These are phyloP conservation scores for Stegastes partitus DNA, from an alignment of 2,113 vertebrate genomes.

Conservation along the genomic window DNA sequence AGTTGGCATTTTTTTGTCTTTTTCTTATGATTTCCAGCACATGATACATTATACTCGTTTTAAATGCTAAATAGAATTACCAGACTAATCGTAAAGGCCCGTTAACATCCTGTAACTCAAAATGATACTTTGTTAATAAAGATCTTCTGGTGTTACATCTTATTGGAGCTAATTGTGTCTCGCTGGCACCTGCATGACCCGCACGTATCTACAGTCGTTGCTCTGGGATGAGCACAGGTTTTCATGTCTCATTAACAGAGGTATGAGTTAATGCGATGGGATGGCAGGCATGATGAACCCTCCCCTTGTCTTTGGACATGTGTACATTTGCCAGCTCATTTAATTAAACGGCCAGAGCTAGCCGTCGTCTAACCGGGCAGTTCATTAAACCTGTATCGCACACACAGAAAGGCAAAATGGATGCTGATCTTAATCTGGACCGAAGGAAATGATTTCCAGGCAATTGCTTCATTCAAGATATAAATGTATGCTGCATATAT, in stretches of 20 bases:
- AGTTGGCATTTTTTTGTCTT: neutral
- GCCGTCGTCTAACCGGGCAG: conserved; percentile 26
- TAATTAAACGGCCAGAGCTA: conserved; percentile 54
- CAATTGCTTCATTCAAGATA: conserved; percentile 10
- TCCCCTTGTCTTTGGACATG: conserved; percentile 41
- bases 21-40: neutral
- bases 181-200: conserved; percentile 22
- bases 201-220: conserved; percentile 24
- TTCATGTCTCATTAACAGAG: conserved; percentile 56
- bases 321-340: conserved; percentile 46
- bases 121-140: neutral
- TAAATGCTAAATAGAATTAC: neutral
- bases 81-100: neutral
- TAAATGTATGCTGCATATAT: conserved; percentile 19
- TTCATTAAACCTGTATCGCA: conserved; percentile 56
- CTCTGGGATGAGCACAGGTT: conserved; percentile 32
- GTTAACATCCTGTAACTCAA: conserved; percentile 2
- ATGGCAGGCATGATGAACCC: conserved; percentile 23
- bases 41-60: neutral
- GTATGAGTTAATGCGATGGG: conserved; percentile 39
- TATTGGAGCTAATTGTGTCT: neutral
- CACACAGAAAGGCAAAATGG: conserved; percentile 43
- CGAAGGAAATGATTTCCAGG: conserved; percentile 57
- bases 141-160: neutral
- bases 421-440: conserved; percentile 54